These are phyloP conservation scores for Polydrusus cervinus DNA, from an alignment of 2,888 invertebrate genomes.

Conservation along the genomic window DNA sequence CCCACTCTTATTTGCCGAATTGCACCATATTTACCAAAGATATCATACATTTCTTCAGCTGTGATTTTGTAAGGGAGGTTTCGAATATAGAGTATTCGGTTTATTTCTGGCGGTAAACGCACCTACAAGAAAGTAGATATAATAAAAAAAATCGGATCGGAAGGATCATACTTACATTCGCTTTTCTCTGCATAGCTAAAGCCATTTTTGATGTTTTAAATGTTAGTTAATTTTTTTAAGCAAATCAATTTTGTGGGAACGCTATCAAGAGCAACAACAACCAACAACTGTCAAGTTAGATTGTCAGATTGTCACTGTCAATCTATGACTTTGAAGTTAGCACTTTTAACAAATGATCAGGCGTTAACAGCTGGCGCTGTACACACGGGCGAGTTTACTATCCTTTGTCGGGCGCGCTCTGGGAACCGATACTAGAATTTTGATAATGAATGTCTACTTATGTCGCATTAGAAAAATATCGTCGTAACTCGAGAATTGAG, in stretches of 20 bases:
- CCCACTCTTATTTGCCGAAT: slow-evolving; percentile 98
- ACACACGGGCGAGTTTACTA: too few species aligned
- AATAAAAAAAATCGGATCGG: slow-evolving; percentile 10
- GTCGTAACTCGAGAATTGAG: too few species aligned
- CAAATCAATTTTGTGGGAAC: too few species aligned
- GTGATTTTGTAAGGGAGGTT: slow-evolving; percentile 99
- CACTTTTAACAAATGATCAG: not conserved
- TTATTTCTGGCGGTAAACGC: slow-evolving; percentile 98
- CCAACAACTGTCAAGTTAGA: not conserved
- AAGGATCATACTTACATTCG: slow-evolving; percentile 77
- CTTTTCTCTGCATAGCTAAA: slow-evolving; percentile 83
- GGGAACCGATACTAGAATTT: too few species aligned
- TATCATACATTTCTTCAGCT: slow-evolving; percentile 99
- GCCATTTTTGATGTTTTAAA: slow-evolving; percentile 72
- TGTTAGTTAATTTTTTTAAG: not conserved
- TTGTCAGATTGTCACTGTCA: not conserved
- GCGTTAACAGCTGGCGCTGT: too few species aligned
- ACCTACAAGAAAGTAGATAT: slow-evolving; percentile 78
- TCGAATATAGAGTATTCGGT: slow-evolving; percentile 95
- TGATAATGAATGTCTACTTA: too few species aligned
- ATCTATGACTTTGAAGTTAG: not conserved
- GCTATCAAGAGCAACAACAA: not conserved
- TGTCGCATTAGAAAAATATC: too few species aligned
- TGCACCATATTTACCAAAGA: slow-evolving; percentile 99
- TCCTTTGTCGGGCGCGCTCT: too few species aligned